Percentiles rank a stretch among this genome's conserved stretches.
Conservation (phyloP, 2,113 vertebrate species). For the Rhabdornis inornatus region DNA sequence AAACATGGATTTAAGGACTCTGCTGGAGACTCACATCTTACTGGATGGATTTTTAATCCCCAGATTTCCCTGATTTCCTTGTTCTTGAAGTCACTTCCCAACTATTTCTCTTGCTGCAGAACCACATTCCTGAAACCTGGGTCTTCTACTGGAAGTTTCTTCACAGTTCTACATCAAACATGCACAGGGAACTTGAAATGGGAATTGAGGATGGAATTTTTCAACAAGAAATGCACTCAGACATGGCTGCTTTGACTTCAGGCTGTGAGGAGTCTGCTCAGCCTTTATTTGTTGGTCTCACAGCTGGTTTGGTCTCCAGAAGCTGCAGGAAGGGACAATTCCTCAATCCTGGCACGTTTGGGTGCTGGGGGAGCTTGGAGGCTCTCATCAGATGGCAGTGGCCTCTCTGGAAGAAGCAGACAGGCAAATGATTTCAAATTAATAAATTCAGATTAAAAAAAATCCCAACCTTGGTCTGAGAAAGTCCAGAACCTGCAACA, state of each 20-base stretch:
- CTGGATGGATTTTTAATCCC: not conserved
- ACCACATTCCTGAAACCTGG: not conserved
- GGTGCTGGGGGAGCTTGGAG: conserved; percentile 78
- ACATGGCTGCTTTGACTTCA: not conserved
- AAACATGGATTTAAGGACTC: not conserved
- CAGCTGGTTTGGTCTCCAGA: not conserved
- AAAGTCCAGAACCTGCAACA: not conserved
- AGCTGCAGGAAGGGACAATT: not conserved
- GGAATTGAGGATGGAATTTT: not conserved
- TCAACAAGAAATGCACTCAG: not conserved
- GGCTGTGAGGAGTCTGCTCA: not conserved
- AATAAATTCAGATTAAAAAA: not conserved
- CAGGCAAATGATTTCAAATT: not conserved
- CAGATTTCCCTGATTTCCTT: not conserved
- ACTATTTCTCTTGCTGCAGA: not conserved
- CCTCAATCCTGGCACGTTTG: conserved; percentile 80
- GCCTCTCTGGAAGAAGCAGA: conserved; percentile 73
- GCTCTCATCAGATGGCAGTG: conserved; percentile 74
- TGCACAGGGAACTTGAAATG: not conserved
- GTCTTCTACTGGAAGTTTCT: not conserved
- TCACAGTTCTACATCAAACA: not conserved
- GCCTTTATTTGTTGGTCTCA: not conserved
- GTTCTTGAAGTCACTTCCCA: not conserved
- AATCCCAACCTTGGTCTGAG: accelerated
- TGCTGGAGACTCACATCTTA: not conserved